Percentiles rank a stretch among this genome's conserved stretches.
Evolutionary conservation across 2,113 vertebrate genomes (phyloP).

Genomic region (Cinclus mexicanus): DNA sequence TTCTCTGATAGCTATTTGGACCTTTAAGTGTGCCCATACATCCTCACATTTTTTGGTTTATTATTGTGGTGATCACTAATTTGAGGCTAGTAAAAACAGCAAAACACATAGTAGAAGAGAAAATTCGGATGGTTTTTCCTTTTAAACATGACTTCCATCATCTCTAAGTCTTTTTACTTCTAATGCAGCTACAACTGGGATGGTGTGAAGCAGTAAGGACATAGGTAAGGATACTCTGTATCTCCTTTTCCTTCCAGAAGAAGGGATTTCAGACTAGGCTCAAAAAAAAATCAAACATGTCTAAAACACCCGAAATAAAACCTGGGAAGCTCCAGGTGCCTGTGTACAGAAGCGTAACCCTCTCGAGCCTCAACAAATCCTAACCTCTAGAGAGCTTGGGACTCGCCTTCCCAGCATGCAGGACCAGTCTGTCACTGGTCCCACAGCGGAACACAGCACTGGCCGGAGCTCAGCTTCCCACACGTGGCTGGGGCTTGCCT

Average conservation of each 20-base stretch:
- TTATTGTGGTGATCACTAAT: neutral
- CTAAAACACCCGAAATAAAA: neutral
- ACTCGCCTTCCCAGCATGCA: accelerated
- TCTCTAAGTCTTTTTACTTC: neutral
- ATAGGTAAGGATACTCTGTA: accelerated
- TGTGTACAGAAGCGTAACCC: accelerated
- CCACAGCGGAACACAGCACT: neutral
- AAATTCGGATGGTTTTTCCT: accelerated
- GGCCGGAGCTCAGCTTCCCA: neutral
- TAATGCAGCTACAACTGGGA: neutral
- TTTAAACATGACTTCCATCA: neutral
- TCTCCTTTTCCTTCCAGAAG: neutral
- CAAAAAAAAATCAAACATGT: neutral
- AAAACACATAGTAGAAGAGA: neutral
- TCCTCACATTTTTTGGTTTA: neutral
- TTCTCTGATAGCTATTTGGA: neutral
- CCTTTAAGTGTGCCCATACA: neutral
- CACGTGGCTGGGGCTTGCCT: accelerated
- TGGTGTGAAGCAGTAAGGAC: neutral
- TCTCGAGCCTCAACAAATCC: neutral
- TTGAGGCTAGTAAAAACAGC: neutral
- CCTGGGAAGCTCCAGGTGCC: neutral
- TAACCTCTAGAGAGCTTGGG: accelerated
- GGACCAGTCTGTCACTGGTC: neutral
- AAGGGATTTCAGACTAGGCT: neutral